Conservation (phyloP, 2,888 invertebrate species). For the Caenorhabditis sp. region DNA sequence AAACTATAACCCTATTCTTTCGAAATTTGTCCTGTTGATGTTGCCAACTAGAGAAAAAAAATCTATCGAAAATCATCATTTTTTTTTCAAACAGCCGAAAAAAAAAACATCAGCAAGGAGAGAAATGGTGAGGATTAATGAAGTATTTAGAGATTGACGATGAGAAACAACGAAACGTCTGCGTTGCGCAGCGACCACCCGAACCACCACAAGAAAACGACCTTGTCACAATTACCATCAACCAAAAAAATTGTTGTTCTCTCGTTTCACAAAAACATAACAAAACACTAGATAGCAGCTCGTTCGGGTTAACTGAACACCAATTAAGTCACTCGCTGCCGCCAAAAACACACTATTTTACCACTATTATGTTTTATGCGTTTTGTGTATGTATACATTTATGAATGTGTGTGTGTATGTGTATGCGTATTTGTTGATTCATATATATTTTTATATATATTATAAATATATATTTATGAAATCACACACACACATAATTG, state of each 20-base stretch:
- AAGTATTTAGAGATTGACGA: neutral
- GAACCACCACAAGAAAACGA: neutral
- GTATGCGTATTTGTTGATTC: neutral
- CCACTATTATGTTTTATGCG: neutral
- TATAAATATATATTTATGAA: neutral
- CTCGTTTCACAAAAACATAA: neutral
- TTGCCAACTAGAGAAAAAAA: too few relatives aligned
- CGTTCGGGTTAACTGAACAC: neutral
- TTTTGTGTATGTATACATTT: neutral
- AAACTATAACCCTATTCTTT: too few relatives aligned
- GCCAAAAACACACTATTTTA: neutral
- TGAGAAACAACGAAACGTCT: too few relatives aligned
- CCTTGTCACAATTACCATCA: slow-evolving; percentile 5
- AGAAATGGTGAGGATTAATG: neutral
- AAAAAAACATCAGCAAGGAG: neutral
- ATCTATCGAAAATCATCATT: too few relatives aligned
- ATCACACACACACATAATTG: neutral
- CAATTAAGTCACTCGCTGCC: neutral
- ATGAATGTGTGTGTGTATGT: neutral
- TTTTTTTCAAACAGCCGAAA: neutral
- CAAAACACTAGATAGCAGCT: neutral
- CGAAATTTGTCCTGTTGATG: too few relatives aligned
- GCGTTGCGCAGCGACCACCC: too few relatives aligned
- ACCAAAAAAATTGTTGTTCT: neutral
- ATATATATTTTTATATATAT: neutral